Base-by-base conservation (phyloP, 2,888 invertebrate species). In the Stenodera caucasica region DNA sequence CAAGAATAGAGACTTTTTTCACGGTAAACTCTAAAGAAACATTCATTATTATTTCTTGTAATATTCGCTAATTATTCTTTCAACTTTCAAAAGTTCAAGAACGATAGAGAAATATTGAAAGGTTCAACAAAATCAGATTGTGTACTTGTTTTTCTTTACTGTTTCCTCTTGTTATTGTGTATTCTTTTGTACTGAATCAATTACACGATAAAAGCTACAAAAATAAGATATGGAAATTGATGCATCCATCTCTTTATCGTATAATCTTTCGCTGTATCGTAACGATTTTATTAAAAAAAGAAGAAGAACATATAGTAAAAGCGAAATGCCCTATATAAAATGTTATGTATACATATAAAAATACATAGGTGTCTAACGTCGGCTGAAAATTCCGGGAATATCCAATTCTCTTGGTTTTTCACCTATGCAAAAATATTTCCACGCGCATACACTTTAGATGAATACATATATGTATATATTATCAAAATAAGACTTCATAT, bases 261-360 rank as follows among this genome's bases (percentile, higher is more conserved):
- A 55, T 55, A 55, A 33, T 55, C 23, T 60, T 61, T 49, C 45
- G 55, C 35, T 58, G 32, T 54, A 40, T 37, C 51, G 33, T 61
- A 61, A 61, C 61, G 62, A 59, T 62, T 62, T 62, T 58, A 58
- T 61, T 59, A 62, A 59, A 58, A 29, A 21, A n/a, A 52, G 33
- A 26, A 26, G 5, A 26, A 26, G 8, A 14, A 14, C 11, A 35
- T 33, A 50, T 23, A 33, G 29, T 23, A 52, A 30, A 37, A 29
- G 58, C 45, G 35, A 32, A 58, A 45, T 49, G 55, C 45, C 40
- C 53, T 55, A 52, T 61, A 58, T 57, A 58, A 53, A 53, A 35
- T 7, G 18, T 35, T 21, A 53, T 33, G 12, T 35, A 35, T 32
- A 32, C 14, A 35, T 35, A 5, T 35, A 18, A 21, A 53, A 35